Percentiles rank a stretch among this genome's conserved stretches.
phyloP scores from a whole-genome alignment of 2,888 invertebrate genomes.

The Leptinotarsa rubiginosa region DNA sequence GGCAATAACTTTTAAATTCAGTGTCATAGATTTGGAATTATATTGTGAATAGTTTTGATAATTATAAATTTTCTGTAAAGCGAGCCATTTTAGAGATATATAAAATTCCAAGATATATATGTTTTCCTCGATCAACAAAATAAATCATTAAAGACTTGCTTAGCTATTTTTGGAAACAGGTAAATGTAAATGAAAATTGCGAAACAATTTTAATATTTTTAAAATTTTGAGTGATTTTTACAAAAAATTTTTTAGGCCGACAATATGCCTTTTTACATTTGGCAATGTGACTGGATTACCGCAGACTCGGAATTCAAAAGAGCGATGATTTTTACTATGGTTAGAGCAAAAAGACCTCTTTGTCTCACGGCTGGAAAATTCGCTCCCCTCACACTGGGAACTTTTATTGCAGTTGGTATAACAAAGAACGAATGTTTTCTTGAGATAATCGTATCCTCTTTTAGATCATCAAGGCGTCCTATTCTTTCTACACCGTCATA shows the following conservation, averaged over 20 bases:
- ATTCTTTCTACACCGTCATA: constrained; percentile 57
- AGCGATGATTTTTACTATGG: constrained; percentile 60
- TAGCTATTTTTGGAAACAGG: no score
- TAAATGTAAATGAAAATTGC: no score
- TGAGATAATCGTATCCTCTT: constrained; percentile 34
- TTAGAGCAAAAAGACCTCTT: constrained; percentile 57
- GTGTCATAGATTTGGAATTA: no score
- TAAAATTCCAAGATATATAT: no score
- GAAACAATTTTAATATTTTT: no score
- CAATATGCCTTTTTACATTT: constrained; percentile 57
- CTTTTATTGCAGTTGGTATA: constrained; percentile 58
- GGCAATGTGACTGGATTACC: constrained; percentile 59
- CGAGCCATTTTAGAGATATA: no score
- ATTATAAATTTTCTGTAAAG: no score
- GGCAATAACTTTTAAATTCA: no score
- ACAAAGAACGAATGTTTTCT: neutral
- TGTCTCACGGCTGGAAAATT: constrained; percentile 62
- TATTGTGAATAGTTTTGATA: no score
- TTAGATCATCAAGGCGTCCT: constrained; percentile 57
- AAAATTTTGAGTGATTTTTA: no score
- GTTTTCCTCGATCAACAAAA: no score
- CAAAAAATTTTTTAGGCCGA: constrained; percentile 50
- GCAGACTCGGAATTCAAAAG: constrained; percentile 54
- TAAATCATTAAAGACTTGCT: no score
- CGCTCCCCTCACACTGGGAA: constrained; percentile 59